Percentiles rank a stretch among this genome's conserved stretches.
These are phyloP conservation scores for Enteromius paludinosus DNA, from an alignment of 2,797 vertebrate genomes.

Conservation along the genomic window DNA sequence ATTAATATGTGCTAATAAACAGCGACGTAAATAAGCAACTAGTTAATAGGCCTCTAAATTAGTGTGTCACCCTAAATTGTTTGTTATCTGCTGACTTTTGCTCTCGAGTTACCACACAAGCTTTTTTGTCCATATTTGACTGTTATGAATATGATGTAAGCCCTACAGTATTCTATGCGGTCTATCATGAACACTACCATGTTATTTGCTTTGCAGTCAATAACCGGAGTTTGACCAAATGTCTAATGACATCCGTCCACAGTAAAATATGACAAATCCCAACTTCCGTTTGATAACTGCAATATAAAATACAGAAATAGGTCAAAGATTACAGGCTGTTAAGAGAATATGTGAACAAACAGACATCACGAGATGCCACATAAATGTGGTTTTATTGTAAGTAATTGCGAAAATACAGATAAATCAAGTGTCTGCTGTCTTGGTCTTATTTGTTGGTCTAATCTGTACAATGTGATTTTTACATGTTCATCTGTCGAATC, in stretches of 20 bases:
- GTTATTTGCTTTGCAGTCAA: not conserved
- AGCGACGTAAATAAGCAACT: not conserved
- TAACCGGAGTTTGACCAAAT: not conserved
- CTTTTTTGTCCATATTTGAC: not conserved
- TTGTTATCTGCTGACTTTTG: not conserved
- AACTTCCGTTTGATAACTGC: not conserved
- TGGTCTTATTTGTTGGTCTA: not conserved
- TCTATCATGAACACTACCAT: not conserved
- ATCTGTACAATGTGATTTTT: not conserved
- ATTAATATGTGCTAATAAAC: not conserved
- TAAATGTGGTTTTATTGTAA: not conserved
- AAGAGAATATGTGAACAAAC: slow-evolving; percentile 3
- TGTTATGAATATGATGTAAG: not conserved
- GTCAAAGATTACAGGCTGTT: not conserved
- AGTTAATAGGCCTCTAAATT: not conserved
- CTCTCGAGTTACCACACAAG: not conserved
- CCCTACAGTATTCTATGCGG: not conserved
- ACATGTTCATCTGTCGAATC: not conserved
- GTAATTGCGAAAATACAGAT: not conserved
- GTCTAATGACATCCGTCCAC: not conserved
- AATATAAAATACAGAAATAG: not conserved
- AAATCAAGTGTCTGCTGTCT: not conserved
- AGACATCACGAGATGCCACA: not conserved
- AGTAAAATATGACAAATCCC: not conserved
- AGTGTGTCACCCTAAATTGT: not conserved